Evolutionary conservation across 2,888 invertebrate species (phyloP).

Genomic region (Laothoe populi): DNA sequence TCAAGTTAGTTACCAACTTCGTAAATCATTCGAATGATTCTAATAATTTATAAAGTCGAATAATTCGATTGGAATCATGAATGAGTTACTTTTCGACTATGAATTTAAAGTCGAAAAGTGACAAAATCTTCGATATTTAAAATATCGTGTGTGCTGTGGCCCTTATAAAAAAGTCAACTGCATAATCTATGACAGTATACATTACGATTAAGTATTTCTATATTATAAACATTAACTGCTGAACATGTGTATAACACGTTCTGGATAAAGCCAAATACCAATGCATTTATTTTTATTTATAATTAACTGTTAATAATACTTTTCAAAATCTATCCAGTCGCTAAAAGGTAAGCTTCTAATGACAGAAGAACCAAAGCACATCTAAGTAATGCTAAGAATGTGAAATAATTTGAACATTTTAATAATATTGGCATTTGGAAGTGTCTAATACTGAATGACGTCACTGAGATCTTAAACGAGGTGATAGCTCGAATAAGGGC

Average conservation of each 20-base stretch:
- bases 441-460: background rate
- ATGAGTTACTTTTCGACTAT: too few species aligned
- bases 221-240: constrained; percentile 76
- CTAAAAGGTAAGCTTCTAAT: constrained; percentile 39
- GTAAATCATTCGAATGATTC: too few species aligned
- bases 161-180: constrained; percentile 59
- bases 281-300: constrained; percentile 83
- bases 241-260: constrained; percentile 79
- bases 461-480: background rate
- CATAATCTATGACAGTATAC: constrained; percentile 70
- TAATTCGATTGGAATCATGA: too few species aligned
- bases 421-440: background rate
- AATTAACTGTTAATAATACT: constrained; percentile 56
- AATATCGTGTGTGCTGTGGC: constrained; percentile 29
- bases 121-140: background rate
- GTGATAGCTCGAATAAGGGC: background rate
- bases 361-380: constrained; percentile 14
- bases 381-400: background rate
- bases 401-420: background rate
- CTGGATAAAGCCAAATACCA: constrained; percentile 85
- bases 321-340: constrained; percentile 41
- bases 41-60: too few species aligned
- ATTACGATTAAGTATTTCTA: constrained; percentile 56
- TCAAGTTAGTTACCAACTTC: too few species aligned
- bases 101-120: too few species aligned